phyloP scores from a whole-genome alignment of 2,113 vertebrate species.

The Gadus chalcogrammus region DNA sequence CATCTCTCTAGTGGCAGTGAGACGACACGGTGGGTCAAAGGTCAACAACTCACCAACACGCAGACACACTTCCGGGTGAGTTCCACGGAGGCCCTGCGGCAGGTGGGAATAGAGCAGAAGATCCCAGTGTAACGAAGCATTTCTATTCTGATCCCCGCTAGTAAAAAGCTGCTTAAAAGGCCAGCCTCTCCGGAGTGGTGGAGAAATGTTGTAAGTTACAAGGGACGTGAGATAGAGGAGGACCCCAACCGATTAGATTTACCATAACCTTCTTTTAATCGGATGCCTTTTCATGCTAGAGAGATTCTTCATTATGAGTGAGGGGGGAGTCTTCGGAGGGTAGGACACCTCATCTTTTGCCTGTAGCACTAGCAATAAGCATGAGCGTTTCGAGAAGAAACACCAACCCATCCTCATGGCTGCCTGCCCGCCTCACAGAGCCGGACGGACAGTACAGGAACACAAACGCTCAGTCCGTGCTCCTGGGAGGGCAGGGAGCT shows the following conservation, averaged over 20 bases:
- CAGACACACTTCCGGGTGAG: slow-evolving; percentile 5
- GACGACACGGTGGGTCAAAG: slow-evolving; percentile 31
- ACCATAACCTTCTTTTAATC: neutral
- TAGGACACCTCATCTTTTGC: slow-evolving; percentile 1
- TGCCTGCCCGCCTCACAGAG: neutral
- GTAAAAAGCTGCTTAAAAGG: neutral
- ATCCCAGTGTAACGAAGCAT: neutral
- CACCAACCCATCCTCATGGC: slow-evolving; percentile 3
- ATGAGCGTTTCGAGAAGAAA: neutral
- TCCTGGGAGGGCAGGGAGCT: slow-evolving; percentile 47
- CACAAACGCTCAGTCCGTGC: slow-evolving; percentile 14
- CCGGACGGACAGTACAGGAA: neutral
- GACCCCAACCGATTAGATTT: neutral
- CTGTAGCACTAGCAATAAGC: slow-evolving; percentile 1
- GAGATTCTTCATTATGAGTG: neutral
- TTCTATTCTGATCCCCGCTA: neutral
- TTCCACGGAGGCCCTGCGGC: slow-evolving; percentile 15
- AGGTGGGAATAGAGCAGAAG: slow-evolving; percentile 25
- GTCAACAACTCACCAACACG: neutral
- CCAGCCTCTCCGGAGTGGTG: neutral
- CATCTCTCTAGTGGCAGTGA: slow-evolving; percentile 12
- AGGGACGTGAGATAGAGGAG: neutral
- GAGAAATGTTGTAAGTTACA: neutral
- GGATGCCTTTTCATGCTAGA: slow-evolving; percentile 6
- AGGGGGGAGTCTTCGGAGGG: neutral